phyloP scores from a whole-genome alignment of 1,140 invertebrate genomes.

The Adelges cooleyi region DNA sequence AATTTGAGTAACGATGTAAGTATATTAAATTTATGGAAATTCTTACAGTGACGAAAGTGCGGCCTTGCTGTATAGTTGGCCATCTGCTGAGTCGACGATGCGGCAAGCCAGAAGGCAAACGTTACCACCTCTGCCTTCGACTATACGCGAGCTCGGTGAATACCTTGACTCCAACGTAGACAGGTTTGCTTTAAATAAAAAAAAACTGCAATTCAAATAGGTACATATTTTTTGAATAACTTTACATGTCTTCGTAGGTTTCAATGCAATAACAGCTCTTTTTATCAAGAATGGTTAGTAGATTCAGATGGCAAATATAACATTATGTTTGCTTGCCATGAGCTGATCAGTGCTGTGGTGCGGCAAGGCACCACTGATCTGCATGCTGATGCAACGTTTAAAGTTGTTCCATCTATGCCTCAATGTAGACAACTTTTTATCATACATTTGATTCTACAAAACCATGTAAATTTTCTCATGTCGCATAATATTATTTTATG shows the following conservation, averaged over 20 bases:
- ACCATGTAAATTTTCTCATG: neutral
- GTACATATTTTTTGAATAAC: neutral
- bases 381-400: neutral
- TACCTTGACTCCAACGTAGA: neutral
- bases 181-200: neutral
- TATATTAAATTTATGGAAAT: neutral
- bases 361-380: neutral
- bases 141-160: neutral
- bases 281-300: neutral
- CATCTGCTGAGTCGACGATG: neutral
- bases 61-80: neutral
- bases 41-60: neutral
- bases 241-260: neutral
- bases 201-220: neutral
- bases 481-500: too few relatives aligned
- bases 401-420: neutral
- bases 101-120: neutral
- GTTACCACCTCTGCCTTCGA: neutral
- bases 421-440: neutral
- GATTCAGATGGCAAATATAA: neutral
- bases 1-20: neutral
- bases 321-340: neutral
- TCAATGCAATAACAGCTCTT: neutral
- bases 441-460: neutral
- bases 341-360: neutral